These are phyloP conservation scores for Campylorhamphus procurvoides DNA, from an alignment of 2,113 vertebrate species.

Conservation along the genomic window DNA sequence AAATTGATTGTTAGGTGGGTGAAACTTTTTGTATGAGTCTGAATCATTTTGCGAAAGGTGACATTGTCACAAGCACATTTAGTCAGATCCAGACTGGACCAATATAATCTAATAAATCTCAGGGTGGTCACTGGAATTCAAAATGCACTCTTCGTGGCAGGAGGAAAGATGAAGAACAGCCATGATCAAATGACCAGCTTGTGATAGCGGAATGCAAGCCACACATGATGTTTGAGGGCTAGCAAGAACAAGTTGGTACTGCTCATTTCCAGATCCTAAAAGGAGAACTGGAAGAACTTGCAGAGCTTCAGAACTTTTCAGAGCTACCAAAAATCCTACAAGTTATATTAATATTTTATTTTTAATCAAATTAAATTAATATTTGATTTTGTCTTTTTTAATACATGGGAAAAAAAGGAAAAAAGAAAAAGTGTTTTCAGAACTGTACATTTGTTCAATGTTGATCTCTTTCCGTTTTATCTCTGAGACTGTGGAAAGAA, in stretches of 20 bases:
- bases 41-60: background rate
- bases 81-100: background rate
- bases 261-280: background rate
- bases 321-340: background rate
- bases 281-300: background rate
- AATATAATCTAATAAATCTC: background rate
- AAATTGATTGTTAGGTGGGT: background rate
- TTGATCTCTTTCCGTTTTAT: background rate
- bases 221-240: background rate
- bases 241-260: background rate
- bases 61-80: background rate
- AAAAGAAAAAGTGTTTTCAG: background rate
- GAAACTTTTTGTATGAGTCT: background rate
- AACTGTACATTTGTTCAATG: background rate
- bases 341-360: background rate
- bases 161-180: background rate
- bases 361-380: background rate
- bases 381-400: background rate
- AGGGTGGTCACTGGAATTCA: background rate
- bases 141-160: background rate
- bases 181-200: background rate
- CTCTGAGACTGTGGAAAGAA: background rate
- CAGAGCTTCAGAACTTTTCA: background rate
- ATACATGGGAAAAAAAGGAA: background rate
- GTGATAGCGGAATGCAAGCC: background rate